Evolutionary conservation across 2,113 vertebrate genomes (phyloP), one percentile per base, ranked within the genome.

Genomic region (Rousettus leschenaultii): DNA sequence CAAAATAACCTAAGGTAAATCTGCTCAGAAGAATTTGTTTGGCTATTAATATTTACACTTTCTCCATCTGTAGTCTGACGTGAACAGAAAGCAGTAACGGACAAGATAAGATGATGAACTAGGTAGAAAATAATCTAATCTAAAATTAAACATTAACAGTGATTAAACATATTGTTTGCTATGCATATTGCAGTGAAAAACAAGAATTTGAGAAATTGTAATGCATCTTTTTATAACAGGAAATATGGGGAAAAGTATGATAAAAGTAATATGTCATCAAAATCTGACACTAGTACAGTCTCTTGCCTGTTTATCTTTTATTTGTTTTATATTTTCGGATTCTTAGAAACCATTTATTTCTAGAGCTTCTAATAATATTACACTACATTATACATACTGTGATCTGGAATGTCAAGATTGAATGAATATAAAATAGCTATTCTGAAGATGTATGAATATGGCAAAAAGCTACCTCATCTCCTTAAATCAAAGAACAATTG

Each of bases 381-480:
- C 1, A 53, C n/a, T 93, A 48, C 33, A 89, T 89, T 95, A 85
- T 86, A 73, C 51, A 86, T 22, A 82, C 22, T 93, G 73, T 78
- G 48, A 82, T 82, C 57, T 85, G 90, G 66, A 95, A 95, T 63
- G 55, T 53, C 55, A 95, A 91, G 55, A 97, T 6, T 86, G 85
- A 95, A 80, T 38, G 35, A 87, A 82, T 78, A 91, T 86, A 95
- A 96, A 95, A 82, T 53, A 94, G 28, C 75, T 95, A 66, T 95
- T 86, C 26, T 5, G 68, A 96, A 96, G 51, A 95, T 94, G 14
- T 88, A 91, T 94, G 77, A 85, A 78, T 68, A 13, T 83, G 48
- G 3, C 48, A 94, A 91, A 57, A 83, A 40, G 16, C 38, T 96
- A 68, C 33, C 65, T 97, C 48, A 59, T 89, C 57, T 89, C 57